phyloP scores from a whole-genome alignment of 2,797 vertebrate species.

The Phalloptychus januarius region DNA sequence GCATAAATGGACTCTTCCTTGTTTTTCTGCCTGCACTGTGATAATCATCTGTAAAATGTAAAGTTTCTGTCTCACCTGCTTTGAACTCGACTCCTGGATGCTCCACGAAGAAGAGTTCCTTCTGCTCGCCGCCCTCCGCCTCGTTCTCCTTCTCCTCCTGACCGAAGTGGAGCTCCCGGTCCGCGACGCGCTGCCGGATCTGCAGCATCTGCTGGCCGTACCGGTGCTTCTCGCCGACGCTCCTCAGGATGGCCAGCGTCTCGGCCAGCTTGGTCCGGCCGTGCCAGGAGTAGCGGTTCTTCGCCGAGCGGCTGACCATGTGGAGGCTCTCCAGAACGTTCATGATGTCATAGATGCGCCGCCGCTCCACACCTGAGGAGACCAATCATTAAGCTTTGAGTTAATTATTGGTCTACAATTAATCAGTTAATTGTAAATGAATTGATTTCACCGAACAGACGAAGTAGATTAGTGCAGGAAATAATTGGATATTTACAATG shows the following conservation, averaged over 20 bases:
- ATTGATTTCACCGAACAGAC: background rate
- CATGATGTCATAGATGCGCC: conserved; percentile 97
- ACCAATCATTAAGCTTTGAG: background rate
- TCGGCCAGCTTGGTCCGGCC: conserved; percentile 87
- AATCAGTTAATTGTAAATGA: too few relatives aligned
- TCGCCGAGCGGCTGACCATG: conserved; percentile 96
- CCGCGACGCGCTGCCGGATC: conserved; percentile 84
- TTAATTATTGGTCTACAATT: too few relatives aligned
- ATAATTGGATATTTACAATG: too few relatives aligned
- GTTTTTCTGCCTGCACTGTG: too few relatives aligned
- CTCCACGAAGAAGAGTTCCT: conserved; percentile 89
- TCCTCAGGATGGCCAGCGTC: conserved; percentile 87
- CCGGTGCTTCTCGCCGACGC: conserved; percentile 85
- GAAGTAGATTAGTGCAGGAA: too few relatives aligned
- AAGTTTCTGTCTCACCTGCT: conserved; percentile 81
- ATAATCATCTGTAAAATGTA: too few relatives aligned
- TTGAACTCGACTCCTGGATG: conserved; percentile 91
- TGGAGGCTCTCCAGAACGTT: conserved; percentile 96
- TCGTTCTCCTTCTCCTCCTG: conserved; percentile 83
- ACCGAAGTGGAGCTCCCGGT: conserved; percentile 79
- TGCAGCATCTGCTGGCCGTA: conserved; percentile 90
- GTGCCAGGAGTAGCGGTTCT: conserved; percentile 94
- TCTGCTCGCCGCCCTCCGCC: conserved; percentile 65
- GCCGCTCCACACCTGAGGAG: conserved; percentile 88
- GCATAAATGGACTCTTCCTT: too few relatives aligned